Percentiles rank a stretch among this genome's conserved stretches.
Evolutionary conservation across 2,113 vertebrate species (phyloP).

Genomic region (Agapornis roseicollis): DNA sequence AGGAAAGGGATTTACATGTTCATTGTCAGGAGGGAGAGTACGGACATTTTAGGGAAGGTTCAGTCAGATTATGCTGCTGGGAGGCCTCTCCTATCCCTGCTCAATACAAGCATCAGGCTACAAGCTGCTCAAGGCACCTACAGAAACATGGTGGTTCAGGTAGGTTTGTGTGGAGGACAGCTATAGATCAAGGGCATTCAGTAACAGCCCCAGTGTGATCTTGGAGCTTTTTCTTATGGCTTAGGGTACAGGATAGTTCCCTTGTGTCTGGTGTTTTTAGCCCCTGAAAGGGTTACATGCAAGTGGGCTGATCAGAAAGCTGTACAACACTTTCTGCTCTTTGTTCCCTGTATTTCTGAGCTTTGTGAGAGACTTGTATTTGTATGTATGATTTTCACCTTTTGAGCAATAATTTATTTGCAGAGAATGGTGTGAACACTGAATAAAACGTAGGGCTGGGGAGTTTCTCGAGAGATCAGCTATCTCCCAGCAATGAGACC

Average conservation of each 20-base stretch:
- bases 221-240: fast-evolving
- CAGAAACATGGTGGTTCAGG: not conserved
- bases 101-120: not conserved
- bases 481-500: not conserved
- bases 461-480: not conserved
- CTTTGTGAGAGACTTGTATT: not conserved
- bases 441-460: not conserved
- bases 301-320: not conserved
- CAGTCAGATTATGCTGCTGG: not conserved
- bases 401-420: not conserved
- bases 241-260: not conserved
- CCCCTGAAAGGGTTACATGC: not conserved
- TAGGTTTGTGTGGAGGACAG: not conserved
- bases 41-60: not conserved
- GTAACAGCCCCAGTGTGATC: fast-evolving
- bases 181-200: not conserved
- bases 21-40: not conserved
- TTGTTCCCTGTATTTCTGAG: not conserved
- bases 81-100: not conserved
- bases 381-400: not conserved
- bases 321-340: not conserved
- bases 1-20: fast-evolving
- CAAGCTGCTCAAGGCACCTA: not conserved
- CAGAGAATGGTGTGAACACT: not conserved
- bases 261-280: not conserved